These are phyloP conservation scores for Masticophis lateralis DNA, from an alignment of 2,797 vertebrate species.

Conservation along the genomic window DNA sequence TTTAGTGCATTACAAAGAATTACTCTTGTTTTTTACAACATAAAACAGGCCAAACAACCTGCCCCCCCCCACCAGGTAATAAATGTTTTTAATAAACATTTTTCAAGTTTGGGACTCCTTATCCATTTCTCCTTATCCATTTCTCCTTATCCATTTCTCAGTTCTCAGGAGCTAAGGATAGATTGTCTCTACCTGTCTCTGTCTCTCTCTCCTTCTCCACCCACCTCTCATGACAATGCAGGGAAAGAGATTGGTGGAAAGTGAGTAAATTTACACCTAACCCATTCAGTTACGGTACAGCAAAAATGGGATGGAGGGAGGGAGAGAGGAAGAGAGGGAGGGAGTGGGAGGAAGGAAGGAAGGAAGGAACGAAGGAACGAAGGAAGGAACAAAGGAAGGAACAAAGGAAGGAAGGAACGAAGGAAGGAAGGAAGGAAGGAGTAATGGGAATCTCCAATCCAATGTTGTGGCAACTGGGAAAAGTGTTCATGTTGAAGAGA, in stretches of 20 bases:
- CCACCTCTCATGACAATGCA: neutral
- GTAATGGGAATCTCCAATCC: neutral
- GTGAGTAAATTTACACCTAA: neutral
- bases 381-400: too few relatives aligned
- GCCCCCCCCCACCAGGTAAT: fast-evolving
- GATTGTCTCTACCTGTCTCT: conserved; percentile 54
- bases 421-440: too few relatives aligned
- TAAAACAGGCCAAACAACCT: conserved; percentile 72
- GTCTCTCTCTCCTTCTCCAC: conserved; percentile 12
- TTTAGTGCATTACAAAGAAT: conserved; percentile 72
- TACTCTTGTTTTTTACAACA: conserved; percentile 71
- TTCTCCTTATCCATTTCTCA: conserved; percentile 67
- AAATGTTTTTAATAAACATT: conserved; percentile 76
- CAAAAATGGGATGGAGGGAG: neutral
- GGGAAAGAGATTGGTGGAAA: neutral
- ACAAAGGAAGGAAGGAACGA: too few relatives aligned
- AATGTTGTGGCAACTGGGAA: neutral
- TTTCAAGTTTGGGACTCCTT: conserved; percentile 69
- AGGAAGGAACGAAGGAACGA: too few relatives aligned
- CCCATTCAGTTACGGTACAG: neutral
- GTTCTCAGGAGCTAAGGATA: conserved; percentile 71
- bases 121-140: conserved; percentile 65
- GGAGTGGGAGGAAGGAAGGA: too few relatives aligned
- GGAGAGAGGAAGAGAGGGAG: too few relatives aligned
- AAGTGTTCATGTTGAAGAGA: neutral